These are phyloP conservation scores for Callinectes sapidus DNA, from an alignment of 2,888 invertebrate genomes.

Conservation along the genomic window DNA sequence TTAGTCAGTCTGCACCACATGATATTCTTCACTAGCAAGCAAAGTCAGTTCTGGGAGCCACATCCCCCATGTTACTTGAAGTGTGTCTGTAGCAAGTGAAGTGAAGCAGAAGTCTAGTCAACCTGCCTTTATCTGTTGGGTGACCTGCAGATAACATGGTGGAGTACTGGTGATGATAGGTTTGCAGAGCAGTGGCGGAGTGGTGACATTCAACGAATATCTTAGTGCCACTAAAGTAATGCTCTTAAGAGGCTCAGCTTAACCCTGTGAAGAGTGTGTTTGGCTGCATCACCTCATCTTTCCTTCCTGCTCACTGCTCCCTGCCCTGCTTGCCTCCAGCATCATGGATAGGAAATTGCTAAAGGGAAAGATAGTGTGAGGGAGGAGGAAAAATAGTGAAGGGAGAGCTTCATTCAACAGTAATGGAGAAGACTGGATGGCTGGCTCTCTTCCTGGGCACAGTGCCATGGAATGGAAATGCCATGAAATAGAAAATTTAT, in stretches of 20 bases:
- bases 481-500: background rate
- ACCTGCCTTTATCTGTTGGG: background rate
- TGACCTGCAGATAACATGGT: background rate
- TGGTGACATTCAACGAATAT: background rate
- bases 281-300: background rate
- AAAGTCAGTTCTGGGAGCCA: conserved; percentile 11
- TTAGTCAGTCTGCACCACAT: conserved; percentile 21
- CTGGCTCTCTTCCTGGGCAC: too few relatives aligned
- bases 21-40: conserved; percentile 11
- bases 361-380: background rate
- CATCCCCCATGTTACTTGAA: background rate
- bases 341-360: background rate
- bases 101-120: conserved; percentile 20
- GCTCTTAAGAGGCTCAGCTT: background rate
- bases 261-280: background rate
- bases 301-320: background rate
- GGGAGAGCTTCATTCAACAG: background rate
- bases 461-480: too few relatives aligned
- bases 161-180: background rate
- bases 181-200: background rate
- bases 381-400: background rate
- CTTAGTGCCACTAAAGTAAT: background rate
- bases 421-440: background rate
- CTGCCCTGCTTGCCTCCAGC: background rate
- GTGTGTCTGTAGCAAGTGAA: background rate